Conservation (phyloP, 2,888 invertebrate genomes). For the Stegophylla sp. region DNA sequence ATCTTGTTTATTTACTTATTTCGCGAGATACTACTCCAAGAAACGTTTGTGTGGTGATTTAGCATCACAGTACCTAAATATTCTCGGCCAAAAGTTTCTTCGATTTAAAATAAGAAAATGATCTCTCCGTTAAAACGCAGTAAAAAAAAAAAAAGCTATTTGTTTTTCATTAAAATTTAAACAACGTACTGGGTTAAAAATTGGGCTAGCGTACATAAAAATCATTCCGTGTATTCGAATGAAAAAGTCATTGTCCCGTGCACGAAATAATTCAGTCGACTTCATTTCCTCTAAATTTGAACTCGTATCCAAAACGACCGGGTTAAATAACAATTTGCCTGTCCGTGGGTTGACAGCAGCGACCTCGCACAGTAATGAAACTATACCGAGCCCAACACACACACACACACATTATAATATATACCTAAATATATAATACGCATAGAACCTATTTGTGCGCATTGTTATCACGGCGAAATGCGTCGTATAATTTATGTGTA, state of each 20-base stretch:
- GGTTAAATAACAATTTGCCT: slow-evolving; percentile 48
- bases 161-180: neutral
- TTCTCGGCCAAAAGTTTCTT: too few relatives aligned
- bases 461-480: slow-evolving; percentile 39
- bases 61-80: too few relatives aligned
- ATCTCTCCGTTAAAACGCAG: too few relatives aligned
- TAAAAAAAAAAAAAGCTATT: neutral
- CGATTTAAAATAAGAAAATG: too few relatives aligned
- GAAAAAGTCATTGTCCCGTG: neutral
- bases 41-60: too few relatives aligned
- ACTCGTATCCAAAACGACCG: slow-evolving; percentile 24
- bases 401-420: neutral
- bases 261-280: slow-evolving; percentile 9
- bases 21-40: too few relatives aligned
- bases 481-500: slow-evolving; percentile 28
- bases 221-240: too few relatives aligned
- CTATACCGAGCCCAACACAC: slow-evolving; percentile 7
- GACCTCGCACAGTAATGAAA: slow-evolving; percentile 30
- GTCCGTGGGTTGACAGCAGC: neutral
- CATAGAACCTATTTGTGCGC: slow-evolving; percentile 33
- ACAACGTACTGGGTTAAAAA: too few relatives aligned
- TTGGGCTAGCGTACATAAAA: too few relatives aligned
- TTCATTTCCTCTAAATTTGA: slow-evolving; percentile 23
- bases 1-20: too few relatives aligned
- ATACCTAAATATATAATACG: neutral